A percentile compares a stretch with the other conserved stretches of the same genome.
Conservation (phyloP, 2,113 vertebrate genomes). For the Theristicus caerulescens region DNA sequence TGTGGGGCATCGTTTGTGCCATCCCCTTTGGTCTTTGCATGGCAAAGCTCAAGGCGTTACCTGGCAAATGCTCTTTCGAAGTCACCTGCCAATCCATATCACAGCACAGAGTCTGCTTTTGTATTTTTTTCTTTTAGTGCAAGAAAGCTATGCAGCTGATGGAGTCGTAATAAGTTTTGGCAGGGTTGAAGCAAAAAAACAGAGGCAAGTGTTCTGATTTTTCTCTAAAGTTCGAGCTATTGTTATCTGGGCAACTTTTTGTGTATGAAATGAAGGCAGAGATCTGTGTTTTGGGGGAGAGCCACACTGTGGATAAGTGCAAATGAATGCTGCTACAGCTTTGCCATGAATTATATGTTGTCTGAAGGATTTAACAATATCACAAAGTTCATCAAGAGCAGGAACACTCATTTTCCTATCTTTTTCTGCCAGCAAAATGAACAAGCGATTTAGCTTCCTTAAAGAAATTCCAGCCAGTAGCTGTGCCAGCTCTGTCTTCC, state of each 20-base stretch:
- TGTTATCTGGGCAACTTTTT: not conserved
- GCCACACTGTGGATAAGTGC: constrained; percentile 24
- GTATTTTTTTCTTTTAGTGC: not conserved
- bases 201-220: not conserved
- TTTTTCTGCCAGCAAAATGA: constrained; percentile 59
- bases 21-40: not conserved
- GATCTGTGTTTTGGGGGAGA: constrained; percentile 21
- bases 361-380: constrained; percentile 55
- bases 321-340: constrained; percentile 47
- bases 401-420: constrained; percentile 60
- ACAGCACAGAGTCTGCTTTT: not conserved
- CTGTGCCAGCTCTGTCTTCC: constrained; percentile 60
- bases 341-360: constrained; percentile 46
- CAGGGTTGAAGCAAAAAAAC: not conserved
- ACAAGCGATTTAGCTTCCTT: constrained; percentile 53
- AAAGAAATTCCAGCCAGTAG: constrained; percentile 60
- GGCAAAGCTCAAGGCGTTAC: not conserved
- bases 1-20: accelerated
- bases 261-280: not conserved
- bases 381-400: constrained; percentile 23
- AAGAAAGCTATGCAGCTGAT: not conserved
- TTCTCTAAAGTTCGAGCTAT: constrained; percentile 24
- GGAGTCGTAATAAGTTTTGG: not conserved
- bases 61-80: not conserved
- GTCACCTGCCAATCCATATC: not conserved